Percentiles rank a stretch among this genome's conserved stretches.
These are phyloP conservation scores for Volucella inanis DNA, from an alignment of 2,888 invertebrate species.

Conservation along the genomic window DNA sequence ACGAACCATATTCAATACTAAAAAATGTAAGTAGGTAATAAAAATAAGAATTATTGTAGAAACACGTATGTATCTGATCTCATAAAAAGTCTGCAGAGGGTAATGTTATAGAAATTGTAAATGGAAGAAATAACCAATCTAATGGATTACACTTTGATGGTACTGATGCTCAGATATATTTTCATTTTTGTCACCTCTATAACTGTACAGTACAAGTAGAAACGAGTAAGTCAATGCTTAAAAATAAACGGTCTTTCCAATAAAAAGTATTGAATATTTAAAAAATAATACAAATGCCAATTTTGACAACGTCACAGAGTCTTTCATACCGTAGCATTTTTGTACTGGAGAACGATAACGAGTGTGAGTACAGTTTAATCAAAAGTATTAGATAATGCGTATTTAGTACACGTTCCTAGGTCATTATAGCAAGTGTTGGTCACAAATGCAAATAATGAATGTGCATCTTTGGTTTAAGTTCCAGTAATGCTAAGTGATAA, in stretches of 20 bases:
- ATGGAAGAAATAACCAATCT: constrained; percentile 58
- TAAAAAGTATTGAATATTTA: too few relatives aligned
- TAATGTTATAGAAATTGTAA: constrained; percentile 74
- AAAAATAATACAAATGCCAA: too few relatives aligned
- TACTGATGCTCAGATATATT: constrained; percentile 82
- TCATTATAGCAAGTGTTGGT: too few relatives aligned
- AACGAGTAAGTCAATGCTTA: constrained; percentile 76
- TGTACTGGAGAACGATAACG: too few relatives aligned
- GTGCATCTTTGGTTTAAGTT: too few relatives aligned
- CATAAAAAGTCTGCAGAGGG: constrained; percentile 73
- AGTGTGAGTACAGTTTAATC: too few relatives aligned
- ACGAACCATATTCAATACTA: constrained; percentile 80
- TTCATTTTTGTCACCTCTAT: constrained; percentile 81
- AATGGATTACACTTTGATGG: constrained; percentile 84
- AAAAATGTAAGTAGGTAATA: constrained; percentile 75
- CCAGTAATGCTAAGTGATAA: too few relatives aligned
- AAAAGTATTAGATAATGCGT: too few relatives aligned
- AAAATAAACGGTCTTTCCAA: neutral
- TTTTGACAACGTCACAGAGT: too few relatives aligned
- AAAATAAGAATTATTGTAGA: neutral
- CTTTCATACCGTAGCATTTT: too few relatives aligned
- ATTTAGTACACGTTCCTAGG: too few relatives aligned
- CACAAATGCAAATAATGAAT: too few relatives aligned
- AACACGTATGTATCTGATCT: neutral
- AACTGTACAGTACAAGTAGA: constrained; percentile 83